These are phyloP conservation scores for Capitulum mitella DNA, from an alignment of 2,888 invertebrate genomes.

Conservation along the genomic window DNA sequence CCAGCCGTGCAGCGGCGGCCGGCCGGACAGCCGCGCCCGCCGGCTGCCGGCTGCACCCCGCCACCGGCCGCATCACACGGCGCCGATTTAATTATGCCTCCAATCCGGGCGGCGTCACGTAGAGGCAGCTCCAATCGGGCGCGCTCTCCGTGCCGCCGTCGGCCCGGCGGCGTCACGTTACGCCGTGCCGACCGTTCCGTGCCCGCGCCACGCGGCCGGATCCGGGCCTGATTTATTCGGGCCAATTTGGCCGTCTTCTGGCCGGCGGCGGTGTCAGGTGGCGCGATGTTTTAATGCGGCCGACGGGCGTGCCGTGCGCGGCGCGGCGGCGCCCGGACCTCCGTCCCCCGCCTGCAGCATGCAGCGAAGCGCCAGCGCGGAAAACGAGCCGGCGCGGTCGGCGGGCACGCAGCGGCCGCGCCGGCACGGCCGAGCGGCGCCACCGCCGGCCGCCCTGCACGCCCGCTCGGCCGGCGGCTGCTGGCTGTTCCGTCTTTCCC, in stretches of 20 bases:
- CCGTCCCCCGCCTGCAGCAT: too few relatives aligned
- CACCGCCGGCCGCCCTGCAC: too few relatives aligned
- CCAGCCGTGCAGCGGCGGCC: not conserved
- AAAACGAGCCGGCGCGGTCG: too few relatives aligned
- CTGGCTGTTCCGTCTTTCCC: too few relatives aligned
- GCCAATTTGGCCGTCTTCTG: slow-evolving; percentile 20
- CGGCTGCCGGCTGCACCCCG: not conserved
- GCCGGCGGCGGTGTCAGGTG: not conserved
- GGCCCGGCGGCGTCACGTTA: not conserved
- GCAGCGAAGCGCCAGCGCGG: too few relatives aligned
- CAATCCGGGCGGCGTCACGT: slow-evolving; percentile 12
- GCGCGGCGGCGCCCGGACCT: not conserved
- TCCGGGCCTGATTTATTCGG: not conserved
- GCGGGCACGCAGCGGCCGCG: too few relatives aligned
- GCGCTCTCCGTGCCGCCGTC: not conserved
- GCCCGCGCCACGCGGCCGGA: not conserved
- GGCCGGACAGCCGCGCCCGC: not conserved
- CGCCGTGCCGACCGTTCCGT: not conserved
- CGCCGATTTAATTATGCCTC: not conserved
- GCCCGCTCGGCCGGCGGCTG: too few relatives aligned
- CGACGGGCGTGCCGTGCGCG: not conserved
- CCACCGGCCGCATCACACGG: not conserved
- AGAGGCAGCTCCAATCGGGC: not conserved
- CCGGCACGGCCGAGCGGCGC: too few relatives aligned
- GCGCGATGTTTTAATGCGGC: not conserved